Percentiles rank a stretch among this genome's conserved stretches.
Conservation (phyloP, 2,797 vertebrate species). For the Myotis pilosus region DNA sequence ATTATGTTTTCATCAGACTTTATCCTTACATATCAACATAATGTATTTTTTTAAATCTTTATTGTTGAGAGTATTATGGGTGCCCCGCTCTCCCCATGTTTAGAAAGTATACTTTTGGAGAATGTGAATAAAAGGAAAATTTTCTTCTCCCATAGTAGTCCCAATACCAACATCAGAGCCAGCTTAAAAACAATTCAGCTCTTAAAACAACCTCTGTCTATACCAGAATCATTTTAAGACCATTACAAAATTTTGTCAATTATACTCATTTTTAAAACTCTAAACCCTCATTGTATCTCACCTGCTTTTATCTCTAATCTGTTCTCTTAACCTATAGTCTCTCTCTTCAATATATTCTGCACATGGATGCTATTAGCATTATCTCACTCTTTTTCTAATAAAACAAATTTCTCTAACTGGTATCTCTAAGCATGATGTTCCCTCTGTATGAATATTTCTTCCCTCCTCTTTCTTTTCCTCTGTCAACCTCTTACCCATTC, state of each 20-base stretch:
- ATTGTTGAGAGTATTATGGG: neutral
- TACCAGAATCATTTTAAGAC: neutral
- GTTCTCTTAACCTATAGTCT: neutral
- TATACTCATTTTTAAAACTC: neutral
- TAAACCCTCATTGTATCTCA: neutral
- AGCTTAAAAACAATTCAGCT: neutral
- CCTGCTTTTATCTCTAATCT: neutral
- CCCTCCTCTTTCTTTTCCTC: neutral
- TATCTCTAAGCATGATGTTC: neutral
- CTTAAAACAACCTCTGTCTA: neutral
- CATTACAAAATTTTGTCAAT: neutral
- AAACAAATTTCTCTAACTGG: neutral
- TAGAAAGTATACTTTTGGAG: neutral
- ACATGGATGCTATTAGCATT: neutral
- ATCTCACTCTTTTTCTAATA: neutral
- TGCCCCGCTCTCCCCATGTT: neutral
- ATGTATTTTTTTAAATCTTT: neutral
- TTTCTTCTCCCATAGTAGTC: neutral
- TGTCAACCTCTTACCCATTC: neutral
- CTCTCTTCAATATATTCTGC: neutral
- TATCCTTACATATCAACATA: neutral
- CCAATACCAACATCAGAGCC: neutral
- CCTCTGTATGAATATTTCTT: neutral
- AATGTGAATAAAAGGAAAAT: neutral
- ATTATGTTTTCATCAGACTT: neutral